These are phyloP conservation scores for Rhincodon typus DNA, from an alignment of 2,797 vertebrate genomes.

Conservation along the genomic window DNA sequence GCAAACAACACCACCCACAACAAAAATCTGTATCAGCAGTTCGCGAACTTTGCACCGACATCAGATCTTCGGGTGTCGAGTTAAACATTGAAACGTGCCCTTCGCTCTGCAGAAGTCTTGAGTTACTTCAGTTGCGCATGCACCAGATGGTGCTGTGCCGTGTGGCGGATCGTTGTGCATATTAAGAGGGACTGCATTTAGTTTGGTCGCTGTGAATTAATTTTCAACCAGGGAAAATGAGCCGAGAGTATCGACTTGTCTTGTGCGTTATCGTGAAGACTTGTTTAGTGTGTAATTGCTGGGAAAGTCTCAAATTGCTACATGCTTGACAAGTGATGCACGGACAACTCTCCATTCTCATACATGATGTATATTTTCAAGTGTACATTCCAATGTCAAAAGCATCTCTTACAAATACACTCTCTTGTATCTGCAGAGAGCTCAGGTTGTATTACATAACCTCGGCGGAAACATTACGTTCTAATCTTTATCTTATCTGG, in stretches of 20 bases:
- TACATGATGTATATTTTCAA: not conserved
- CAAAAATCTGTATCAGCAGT: not conserved
- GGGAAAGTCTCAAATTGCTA: not conserved
- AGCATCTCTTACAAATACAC: slow-evolving; percentile 6
- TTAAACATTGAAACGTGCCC: not conserved
- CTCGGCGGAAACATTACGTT: not conserved
- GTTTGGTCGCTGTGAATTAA: not conserved
- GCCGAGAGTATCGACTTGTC: not conserved
- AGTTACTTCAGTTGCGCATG: not conserved
- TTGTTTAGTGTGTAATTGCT: not conserved
- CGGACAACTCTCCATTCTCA: not conserved
- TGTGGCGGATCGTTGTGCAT: not conserved
- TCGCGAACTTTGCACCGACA: not conserved
- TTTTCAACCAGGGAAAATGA: not conserved
- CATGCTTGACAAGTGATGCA: not conserved
- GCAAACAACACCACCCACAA: not conserved
- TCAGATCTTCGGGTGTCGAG: not conserved
- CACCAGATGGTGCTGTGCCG: slow-evolving; percentile 26
- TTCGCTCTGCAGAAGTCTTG: not conserved
- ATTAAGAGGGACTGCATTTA: not conserved
- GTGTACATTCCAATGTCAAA: not conserved
- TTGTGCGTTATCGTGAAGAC: too few relatives aligned
- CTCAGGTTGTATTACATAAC: not conserved
- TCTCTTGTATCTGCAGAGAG: not conserved
- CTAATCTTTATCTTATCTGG: not conserved